Percentiles rank a stretch among this genome's conserved stretches.
phyloP scores from a whole-genome alignment of 2,113 vertebrate genomes.

The Bubo blakistoni region DNA sequence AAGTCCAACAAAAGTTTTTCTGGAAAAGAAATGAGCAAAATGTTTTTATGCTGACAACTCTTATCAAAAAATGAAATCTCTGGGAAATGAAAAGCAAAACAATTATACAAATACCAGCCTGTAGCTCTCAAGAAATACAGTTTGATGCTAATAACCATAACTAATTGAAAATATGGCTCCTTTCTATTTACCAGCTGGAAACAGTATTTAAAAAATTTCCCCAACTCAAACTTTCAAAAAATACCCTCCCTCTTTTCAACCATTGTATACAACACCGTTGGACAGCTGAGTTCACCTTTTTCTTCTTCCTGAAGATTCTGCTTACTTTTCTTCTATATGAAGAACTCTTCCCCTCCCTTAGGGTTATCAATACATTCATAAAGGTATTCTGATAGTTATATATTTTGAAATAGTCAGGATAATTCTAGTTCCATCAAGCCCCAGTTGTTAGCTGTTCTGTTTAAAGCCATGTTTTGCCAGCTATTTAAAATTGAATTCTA shows the following conservation, averaged over 20 bases:
- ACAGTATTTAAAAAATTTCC: not conserved
- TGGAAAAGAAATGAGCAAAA: not conserved
- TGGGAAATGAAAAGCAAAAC: not conserved
- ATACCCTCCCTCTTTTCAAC: not conserved
- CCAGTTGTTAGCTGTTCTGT: not conserved
- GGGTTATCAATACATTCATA: not conserved
- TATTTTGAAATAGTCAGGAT: not conserved
- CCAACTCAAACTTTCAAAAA: not conserved
- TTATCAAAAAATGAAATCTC: not conserved
- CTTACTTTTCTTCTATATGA: not conserved
- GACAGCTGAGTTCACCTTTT: not conserved
- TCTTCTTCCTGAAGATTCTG: not conserved
- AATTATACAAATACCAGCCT: not conserved
- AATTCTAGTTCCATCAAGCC: not conserved
- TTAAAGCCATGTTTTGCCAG: not conserved
- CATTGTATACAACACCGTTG: not conserved
- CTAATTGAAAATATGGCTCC: not conserved
- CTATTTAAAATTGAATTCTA: not conserved
- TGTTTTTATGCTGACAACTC: not conserved
- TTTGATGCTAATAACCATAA: not conserved
- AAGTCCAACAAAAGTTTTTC: not conserved
- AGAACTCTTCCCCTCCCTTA: not conserved
- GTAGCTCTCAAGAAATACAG: not conserved
- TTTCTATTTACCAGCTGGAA: not conserved
- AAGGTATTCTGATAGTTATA: not conserved